A percentile compares a stretch with the other conserved stretches of the same genome.
Evolutionary conservation across 1,140 invertebrate genomes (phyloP).

Genomic region (Manduca sexta): DNA sequence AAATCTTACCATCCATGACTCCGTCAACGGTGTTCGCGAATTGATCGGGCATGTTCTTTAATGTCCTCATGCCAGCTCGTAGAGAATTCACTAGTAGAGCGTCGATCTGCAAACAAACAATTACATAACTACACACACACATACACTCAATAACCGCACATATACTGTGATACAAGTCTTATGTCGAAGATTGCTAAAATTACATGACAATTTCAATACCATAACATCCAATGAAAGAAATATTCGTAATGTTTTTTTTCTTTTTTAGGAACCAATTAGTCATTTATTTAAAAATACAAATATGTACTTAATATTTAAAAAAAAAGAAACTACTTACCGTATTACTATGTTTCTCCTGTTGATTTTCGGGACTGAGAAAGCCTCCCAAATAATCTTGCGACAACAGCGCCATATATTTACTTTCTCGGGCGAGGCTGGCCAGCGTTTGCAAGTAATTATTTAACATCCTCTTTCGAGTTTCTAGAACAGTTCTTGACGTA

Average conservation of each 20-base stretch:
- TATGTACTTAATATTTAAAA: no score
- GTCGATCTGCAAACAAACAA: constrained; percentile 76
- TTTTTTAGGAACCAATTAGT: no score
- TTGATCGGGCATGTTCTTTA: constrained; percentile 89
- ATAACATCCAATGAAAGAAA: no score
- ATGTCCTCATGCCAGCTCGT: constrained; percentile 84
- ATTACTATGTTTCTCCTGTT: constrained; percentile 76
- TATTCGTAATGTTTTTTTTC: no score
- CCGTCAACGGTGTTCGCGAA: constrained; percentile 87
- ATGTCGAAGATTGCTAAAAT: no score
- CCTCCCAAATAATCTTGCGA: constrained; percentile 81
- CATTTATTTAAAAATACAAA: no score
- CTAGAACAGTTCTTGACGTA: constrained; percentile 89
- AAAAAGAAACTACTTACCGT: constrained; percentile 53
- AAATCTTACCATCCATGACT: constrained; percentile 81
- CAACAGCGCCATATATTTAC: constrained; percentile 61
- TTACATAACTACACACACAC: no score
- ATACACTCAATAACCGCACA: no score
- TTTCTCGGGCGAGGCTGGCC: constrained; percentile 45
- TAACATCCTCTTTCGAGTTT: constrained; percentile 88
- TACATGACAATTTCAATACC: no score
- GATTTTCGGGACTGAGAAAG: constrained; percentile 89
- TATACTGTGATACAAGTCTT: no score
- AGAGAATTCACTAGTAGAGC: constrained; percentile 85
- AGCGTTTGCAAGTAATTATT: constrained; percentile 85